These are phyloP conservation scores for Myotis myotis DNA, from an alignment of 2,797 vertebrate species.

Conservation along the genomic window DNA sequence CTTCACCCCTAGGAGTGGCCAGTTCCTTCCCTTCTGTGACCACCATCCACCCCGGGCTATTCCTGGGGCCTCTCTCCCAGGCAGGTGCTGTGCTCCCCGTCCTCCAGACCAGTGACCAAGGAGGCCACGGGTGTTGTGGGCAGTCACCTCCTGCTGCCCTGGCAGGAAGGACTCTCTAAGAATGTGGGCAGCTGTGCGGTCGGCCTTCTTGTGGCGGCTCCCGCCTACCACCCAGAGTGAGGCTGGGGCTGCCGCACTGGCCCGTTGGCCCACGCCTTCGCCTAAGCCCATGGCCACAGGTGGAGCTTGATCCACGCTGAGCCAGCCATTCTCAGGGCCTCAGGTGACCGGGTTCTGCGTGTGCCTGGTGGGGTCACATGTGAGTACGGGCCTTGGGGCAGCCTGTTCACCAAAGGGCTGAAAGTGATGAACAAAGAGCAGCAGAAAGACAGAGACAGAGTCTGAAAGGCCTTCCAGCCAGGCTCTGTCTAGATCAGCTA, in stretches of 20 bases:
- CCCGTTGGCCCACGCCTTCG: not conserved
- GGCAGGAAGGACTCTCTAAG: not conserved
- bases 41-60: not conserved
- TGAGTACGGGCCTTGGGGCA: not conserved
- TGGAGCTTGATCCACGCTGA: not conserved
- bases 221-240: not conserved
- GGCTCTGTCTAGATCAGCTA: not conserved
- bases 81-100: not conserved
- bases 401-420: not conserved
- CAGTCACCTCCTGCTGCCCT: not conserved
- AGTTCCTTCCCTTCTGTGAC: not conserved
- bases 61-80: not conserved
- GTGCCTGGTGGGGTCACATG: not conserved
- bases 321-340: not conserved
- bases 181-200: not conserved
- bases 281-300: not conserved
- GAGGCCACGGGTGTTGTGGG: too few species aligned
- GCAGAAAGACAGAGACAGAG: not conserved
- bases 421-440: not conserved
- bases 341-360: not conserved
- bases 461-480: not conserved
- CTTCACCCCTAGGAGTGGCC: too few species aligned
- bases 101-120: not conserved
- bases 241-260: too few species aligned
- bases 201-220: too few species aligned